Evolutionary conservation across 1,140 invertebrate species (phyloP), one percentile per base, ranked within the genome.

Genomic region (Gonatopus flavifemur): DNA sequence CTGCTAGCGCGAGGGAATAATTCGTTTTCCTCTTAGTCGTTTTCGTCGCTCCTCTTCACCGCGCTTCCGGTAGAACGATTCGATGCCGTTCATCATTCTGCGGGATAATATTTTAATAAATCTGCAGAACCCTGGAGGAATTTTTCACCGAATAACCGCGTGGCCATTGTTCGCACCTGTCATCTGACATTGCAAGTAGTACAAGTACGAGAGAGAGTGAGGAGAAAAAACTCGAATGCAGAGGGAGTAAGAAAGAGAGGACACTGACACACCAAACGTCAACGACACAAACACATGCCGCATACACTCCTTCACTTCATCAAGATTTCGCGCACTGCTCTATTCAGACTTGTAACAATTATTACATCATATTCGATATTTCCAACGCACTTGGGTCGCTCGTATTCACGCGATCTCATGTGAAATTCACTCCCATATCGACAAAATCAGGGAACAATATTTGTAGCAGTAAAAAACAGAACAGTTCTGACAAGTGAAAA

Each of bases 181-280:
- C 67, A 67, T 65, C 56, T 52, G 57, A 59, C 66, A 69, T 64
- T 33, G 57, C 53, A 39, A 7, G n/a, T 13, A 38, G 18, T 13
- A 24, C 25, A 36, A 19, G 32, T 21, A 7, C 12, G 31, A 22
- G 37, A 25, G 31, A 22, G 38, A 31, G 22, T 30, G 15, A 40
- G 24, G 25, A 42, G 20, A 15, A 21, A 4, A 46, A 15, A 39
- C 15, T 22, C 12, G 20, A 33, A 53, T 16, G 22, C 20, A 48
- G 48, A 28, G 35, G 10, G 32, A 50, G 22, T 41, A 37, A 44
- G 31, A 35, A 41, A 46, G 42, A 61, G 49, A 61, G 64, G 62
- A 66, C 65, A 69, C 66, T 67, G 66, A 69, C 66, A 67, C 61
- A 66, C 44, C 50, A 69, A 64, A 69, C 66, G 65, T 69, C 66